phyloP scores from a whole-genome alignment of 2,888 invertebrate species.

The Acanthococcus lagerstroemiae region DNA sequence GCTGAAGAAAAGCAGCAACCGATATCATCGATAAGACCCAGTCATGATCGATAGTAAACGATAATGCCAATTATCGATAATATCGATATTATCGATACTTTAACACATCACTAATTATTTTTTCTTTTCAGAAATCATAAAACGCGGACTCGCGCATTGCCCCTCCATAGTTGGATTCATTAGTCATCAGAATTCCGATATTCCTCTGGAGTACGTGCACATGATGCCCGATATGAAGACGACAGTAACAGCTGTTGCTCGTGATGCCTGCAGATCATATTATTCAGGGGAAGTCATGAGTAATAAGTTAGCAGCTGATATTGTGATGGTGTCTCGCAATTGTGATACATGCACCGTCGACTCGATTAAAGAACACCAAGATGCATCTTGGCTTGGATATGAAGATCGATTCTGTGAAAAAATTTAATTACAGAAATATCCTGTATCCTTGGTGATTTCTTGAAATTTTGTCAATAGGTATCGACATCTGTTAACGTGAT shows the following conservation, averaged over 20 bases:
- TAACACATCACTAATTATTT: neutral
- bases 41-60: no score
- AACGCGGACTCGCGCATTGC: neutral
- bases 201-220: conserved; percentile 8
- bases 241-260: neutral
- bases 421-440: no score
- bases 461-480: no score
- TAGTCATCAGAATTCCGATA: neutral
- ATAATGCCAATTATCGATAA: no score
- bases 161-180: conserved; percentile 1
- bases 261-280: neutral
- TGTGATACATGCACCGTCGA: neutral
- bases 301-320: conserved; percentile 4
- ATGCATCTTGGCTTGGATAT: conserved; percentile 6
- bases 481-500: no score
- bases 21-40: no score
- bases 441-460: no score
- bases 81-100: no score
- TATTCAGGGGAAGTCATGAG: neutral
- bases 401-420: conserved; percentile 6
- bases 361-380: conserved; percentile 1
- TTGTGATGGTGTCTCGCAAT: neutral
- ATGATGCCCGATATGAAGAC: conserved; percentile 8
- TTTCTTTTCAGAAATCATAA: neutral
- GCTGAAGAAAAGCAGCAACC: no score